phyloP scores from a whole-genome alignment of 2,113 vertebrate species.

The Barnardius zonarius region DNA sequence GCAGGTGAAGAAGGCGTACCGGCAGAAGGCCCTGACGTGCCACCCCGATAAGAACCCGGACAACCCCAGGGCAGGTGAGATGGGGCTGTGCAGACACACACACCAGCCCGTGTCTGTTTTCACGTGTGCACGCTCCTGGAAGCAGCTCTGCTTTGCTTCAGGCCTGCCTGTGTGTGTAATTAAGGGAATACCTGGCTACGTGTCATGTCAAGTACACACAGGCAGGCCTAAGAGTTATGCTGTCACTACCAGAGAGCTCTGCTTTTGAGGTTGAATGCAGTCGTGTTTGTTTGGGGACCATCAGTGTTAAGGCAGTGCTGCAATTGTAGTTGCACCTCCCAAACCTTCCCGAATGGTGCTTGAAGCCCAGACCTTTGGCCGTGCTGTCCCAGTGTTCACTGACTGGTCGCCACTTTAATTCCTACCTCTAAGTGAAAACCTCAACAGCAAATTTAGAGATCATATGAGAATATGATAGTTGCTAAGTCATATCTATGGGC shows the following conservation, averaged over 20 bases:
- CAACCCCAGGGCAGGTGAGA: slow-evolving; percentile 91
- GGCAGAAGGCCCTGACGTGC: slow-evolving; percentile 91
- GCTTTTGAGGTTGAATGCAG: neutral
- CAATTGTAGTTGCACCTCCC: neutral
- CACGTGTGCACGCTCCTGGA: neutral
- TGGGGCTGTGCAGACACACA: neutral
- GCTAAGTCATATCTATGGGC: neutral
- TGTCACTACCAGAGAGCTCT: fast-evolving
- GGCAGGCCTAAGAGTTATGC: neutral
- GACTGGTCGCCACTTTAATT: neutral
- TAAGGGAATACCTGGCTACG: neutral
- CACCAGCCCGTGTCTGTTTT: neutral
- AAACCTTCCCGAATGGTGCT: neutral
- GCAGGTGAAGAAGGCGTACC: slow-evolving; percentile 95
- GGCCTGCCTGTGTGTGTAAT: neutral
- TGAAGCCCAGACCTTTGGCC: neutral
- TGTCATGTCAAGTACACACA: fast-evolving
- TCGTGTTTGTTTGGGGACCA: neutral
- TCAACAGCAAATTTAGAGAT: neutral
- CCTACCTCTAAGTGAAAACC: neutral
- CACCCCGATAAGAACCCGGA: slow-evolving; percentile 98
- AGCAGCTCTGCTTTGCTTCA: neutral
- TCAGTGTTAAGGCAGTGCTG: neutral
- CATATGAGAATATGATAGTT: fast-evolving
- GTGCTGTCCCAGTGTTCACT: neutral